Evolutionary conservation across 2,113 vertebrate species (phyloP), one percentile per base, ranked within the genome.

Genomic region (Phaethornis superciliosus): DNA sequence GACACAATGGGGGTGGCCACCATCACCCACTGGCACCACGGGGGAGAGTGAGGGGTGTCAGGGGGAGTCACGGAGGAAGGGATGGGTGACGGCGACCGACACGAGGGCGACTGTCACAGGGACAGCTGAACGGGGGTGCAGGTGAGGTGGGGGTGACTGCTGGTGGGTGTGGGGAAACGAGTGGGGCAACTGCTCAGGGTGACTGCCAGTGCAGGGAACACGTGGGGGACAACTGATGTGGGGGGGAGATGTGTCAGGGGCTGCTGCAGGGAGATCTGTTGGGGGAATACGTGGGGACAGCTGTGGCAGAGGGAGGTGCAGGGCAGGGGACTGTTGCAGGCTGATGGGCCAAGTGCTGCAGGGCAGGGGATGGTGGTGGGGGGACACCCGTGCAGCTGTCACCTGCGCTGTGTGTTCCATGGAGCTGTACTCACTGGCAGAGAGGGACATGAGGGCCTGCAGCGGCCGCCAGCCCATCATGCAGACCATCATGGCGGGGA

Each of bases 401-500:
- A 78, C 46, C 21, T 4, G 1, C 6, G 1, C 1, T 2, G 23
- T 8, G 32, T 24, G 18, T 28, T 30, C 42, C 0, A 0, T 1
- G 0, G 37, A 37, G 64, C 44, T 55, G 65, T 84, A 99, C 99
- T 99, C 97, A 99, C 99, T 99, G 90, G 99, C 98, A 28, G 99
- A 99, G 96, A 99, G 98, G 62, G 99, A 98, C 98, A 99, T 99
- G 47, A 99, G 99, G 2, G 99, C 99, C 95, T 99, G 99, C 47
- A 99, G 99, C 10, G 99, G 99, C 68, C 99, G 98, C 99, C 99
- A 99, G n/a, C 99, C 99, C 99, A 99, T 99, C 99, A 99, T 99
- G 93, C 99, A 99, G 62, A 99, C 99, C 99, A 99, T 99, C 99
- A 99, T 99, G 89, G 99, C 99, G 54, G 99, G 99, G 96, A 99